Evolutionary conservation across 64 coral and sea anemone species (phyloP).

Genomic region (Astreopora myriophthalma): DNA sequence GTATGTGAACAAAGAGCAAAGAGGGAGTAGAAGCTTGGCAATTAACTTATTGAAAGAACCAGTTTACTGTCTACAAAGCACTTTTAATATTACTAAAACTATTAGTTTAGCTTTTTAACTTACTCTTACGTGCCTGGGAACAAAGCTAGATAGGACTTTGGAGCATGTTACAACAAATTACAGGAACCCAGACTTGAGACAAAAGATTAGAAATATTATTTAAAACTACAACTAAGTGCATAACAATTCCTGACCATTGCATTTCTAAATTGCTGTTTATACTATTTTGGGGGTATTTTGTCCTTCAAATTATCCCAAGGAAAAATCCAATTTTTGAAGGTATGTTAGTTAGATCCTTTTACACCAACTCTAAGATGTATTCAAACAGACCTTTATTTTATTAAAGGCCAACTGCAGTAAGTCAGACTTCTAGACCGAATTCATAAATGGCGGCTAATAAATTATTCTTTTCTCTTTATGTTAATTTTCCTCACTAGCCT

Average conservation of each 20-base stretch:
- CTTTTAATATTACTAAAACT: not conserved
- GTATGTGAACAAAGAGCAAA: not conserved
- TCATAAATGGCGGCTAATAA: too few relatives aligned
- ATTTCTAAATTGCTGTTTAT: too few relatives aligned
- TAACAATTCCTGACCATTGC: not conserved
- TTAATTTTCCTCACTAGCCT: too few relatives aligned
- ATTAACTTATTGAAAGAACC: not conserved
- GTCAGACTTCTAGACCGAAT: too few relatives aligned
- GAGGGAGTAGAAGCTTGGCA: not conserved
- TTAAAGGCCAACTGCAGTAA: too few relatives aligned
- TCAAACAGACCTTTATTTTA: too few relatives aligned
- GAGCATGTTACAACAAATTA: not conserved
- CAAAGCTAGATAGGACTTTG: constrained; percentile 21
- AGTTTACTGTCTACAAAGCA: not conserved
- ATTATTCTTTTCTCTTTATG: too few relatives aligned
- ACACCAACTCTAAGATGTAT: too few relatives aligned
- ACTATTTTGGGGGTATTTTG: too few relatives aligned
- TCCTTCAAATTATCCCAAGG: too few relatives aligned
- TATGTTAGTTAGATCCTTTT: too few relatives aligned
- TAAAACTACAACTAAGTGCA: not conserved
- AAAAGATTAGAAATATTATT: not conserved
- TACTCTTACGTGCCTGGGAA: constrained; percentile 10
- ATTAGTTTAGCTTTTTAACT: not conserved
- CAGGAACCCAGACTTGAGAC: not conserved
- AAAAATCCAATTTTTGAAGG: too few relatives aligned